These are phyloP conservation scores for Tryphoninae sp. DNA, from an alignment of 2,888 invertebrate genomes.

Conservation along the genomic window DNA sequence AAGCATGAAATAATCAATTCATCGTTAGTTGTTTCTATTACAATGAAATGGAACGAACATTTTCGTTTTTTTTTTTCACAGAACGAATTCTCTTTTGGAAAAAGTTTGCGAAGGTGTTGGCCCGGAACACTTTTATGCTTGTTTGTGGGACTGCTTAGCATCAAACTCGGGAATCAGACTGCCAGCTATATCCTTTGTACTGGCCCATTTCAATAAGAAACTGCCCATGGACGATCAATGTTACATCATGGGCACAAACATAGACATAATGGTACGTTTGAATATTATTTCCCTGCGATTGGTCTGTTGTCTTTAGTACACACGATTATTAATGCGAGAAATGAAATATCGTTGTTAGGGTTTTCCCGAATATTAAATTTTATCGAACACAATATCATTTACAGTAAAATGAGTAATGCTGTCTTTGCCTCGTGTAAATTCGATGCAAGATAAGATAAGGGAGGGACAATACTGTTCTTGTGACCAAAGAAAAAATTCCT, in stretches of 20 bases:
- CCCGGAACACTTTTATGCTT: conserved; percentile 90
- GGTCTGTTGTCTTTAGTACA: background rate
- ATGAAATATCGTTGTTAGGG: background rate
- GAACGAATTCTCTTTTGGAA: conserved; percentile 85
- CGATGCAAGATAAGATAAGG: conserved; percentile 45
- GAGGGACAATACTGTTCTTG: background rate
- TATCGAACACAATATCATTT: conserved; percentile 29
- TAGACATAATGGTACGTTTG: conserved; percentile 88
- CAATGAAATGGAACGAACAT: conserved; percentile 9
- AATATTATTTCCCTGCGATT: background rate
- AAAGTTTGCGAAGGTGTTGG: conserved; percentile 90
- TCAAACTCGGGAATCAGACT: conserved; percentile 91
- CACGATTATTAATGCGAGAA: background rate
- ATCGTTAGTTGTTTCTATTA: too few relatives aligned
- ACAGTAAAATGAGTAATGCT: conserved; percentile 35
- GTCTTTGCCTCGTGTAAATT: background rate
- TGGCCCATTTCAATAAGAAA: conserved; percentile 91
- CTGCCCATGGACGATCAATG: conserved; percentile 91
- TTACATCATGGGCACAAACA: conserved; percentile 91
- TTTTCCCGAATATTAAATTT: background rate
- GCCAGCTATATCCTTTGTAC: conserved; percentile 90
- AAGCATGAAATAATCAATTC: background rate
- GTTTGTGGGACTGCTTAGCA: conserved; percentile 93
- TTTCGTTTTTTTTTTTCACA: conserved; percentile 72
- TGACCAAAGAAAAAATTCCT: background rate